These are phyloP conservation scores for Agapornis canus DNA, from an alignment of 2,797 vertebrate genomes.

Conservation along the genomic window DNA sequence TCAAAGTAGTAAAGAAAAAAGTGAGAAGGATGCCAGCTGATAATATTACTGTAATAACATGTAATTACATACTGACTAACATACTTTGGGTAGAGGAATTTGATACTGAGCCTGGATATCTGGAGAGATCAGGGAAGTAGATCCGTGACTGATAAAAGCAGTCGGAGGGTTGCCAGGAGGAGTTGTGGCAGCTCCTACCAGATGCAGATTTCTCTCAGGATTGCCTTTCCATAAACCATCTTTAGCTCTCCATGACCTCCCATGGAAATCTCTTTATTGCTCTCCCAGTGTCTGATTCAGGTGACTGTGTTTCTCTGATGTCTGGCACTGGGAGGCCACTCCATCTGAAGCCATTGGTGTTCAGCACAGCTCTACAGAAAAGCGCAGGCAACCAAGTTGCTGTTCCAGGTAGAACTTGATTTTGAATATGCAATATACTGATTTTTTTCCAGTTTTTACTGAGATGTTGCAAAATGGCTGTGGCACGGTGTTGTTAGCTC, in stretches of 20 bases:
- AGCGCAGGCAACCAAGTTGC: rapidly evolving
- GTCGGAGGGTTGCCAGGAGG: neutral
- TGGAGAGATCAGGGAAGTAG: constrained; percentile 2
- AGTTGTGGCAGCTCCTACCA: neutral
- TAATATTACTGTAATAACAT: neutral
- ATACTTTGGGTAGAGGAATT: constrained; percentile 2
- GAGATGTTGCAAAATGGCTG: neutral
- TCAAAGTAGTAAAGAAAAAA: constrained; percentile 21
- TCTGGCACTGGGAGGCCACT: rapidly evolving
- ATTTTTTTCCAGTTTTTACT: neutral
- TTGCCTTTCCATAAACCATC: neutral
- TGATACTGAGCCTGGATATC: constrained; percentile 5
- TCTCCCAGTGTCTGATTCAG: neutral
- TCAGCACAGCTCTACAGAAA: rapidly evolving
- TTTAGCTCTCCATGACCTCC: neutral
- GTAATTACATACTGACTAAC: neutral
- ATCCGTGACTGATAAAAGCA: neutral
- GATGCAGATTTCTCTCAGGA: neutral
- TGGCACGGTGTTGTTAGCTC: neutral
- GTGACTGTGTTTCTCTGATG: neutral
- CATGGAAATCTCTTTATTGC: neutral
- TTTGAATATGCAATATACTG: neutral
- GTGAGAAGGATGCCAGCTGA: neutral
- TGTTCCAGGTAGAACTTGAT: neutral
- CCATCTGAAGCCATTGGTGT: rapidly evolving